Evolutionary conservation across 2,113 vertebrate genomes (phyloP).

Genomic region (Brienomyrus brachyistius): DNA sequence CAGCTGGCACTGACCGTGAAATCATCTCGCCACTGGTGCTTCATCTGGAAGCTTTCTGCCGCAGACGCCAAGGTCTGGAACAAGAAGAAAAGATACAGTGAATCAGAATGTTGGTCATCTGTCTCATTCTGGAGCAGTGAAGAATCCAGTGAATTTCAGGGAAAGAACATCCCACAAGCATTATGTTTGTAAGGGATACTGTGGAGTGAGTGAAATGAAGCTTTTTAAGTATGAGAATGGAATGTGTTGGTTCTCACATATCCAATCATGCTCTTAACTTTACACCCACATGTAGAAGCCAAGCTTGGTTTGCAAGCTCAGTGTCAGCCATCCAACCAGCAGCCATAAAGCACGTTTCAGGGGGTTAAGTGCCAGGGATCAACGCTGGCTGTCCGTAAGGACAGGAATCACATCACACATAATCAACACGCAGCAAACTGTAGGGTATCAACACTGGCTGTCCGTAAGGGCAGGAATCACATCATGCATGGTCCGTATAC

Average conservation of each 20-base stretch:
- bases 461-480: too few relatives aligned
- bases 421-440: too few relatives aligned
- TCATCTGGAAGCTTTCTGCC: constrained; percentile 83
- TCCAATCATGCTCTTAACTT: not conserved
- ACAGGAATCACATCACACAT: too few relatives aligned
- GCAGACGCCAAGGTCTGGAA: constrained; percentile 79
- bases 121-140: not conserved
- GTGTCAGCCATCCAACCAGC: not conserved
- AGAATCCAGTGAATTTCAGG: not conserved
- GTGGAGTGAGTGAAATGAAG: not conserved
- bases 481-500: too few relatives aligned
- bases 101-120: not conserved
- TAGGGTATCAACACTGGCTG: too few relatives aligned
- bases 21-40: constrained; percentile 83
- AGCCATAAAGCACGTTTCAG: not conserved
- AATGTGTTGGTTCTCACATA: not conserved
- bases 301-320: not conserved
- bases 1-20: constrained; percentile 69
- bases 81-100: not conserved
- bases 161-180: not conserved
- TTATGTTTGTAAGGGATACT: not conserved
- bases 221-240: not conserved
- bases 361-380: not conserved
- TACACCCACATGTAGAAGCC: not conserved
- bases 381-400: too few relatives aligned